Percentiles rank a stretch among this genome's conserved stretches.
These are phyloP conservation scores for Drosophila seguyi DNA, from an alignment of 1,140 invertebrate species.

Conservation along the genomic window DNA sequence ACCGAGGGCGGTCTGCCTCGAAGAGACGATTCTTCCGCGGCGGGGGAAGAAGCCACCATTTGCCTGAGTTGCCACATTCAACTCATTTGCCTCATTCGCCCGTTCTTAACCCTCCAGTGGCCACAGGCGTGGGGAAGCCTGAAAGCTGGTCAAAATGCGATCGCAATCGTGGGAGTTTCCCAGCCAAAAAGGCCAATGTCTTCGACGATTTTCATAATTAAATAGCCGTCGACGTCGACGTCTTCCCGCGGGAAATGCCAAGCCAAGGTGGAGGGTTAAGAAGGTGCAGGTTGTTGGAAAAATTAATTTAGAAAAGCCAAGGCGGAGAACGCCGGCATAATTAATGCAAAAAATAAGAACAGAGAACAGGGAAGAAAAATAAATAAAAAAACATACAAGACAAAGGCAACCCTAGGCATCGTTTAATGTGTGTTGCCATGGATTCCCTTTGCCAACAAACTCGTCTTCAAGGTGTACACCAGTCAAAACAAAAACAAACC, in stretches of 20 bases:
- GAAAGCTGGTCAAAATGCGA: slow-evolving; percentile 41
- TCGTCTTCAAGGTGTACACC: slow-evolving; percentile 20
- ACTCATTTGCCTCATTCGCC: neutral
- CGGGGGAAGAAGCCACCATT: slow-evolving; percentile 15
- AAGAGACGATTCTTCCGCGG: slow-evolving; percentile 24
- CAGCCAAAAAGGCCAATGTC: slow-evolving; percentile 52
- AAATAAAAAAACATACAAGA: slow-evolving; percentile 17
- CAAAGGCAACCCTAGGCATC: slow-evolving; percentile 50
- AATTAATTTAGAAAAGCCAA: slow-evolving; percentile 61
- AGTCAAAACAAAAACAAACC: slow-evolving; percentile 68
- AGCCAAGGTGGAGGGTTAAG: neutral
- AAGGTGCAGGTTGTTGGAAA: slow-evolving; percentile 20
- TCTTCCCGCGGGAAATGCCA: slow-evolving; percentile 46
- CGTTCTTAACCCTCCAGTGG: slow-evolving; percentile 28
- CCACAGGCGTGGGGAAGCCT: slow-evolving; percentile 22
- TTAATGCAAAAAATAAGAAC: slow-evolving; percentile 57
- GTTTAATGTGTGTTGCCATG: slow-evolving; percentile 57
- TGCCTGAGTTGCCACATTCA: neutral
- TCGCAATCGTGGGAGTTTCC: slow-evolving; percentile 74
- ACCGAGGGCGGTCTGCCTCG: slow-evolving; percentile 2
- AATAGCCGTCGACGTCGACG: slow-evolving; percentile 32
- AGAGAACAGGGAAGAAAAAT: neutral
- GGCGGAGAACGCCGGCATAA: slow-evolving; percentile 45
- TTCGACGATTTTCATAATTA: slow-evolving; percentile 71
- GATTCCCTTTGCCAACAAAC: slow-evolving; percentile 4